These are phyloP conservation scores for Globodera ellingtonae DNA, from an alignment of 1,140 invertebrate genomes.

Conservation along the genomic window DNA sequence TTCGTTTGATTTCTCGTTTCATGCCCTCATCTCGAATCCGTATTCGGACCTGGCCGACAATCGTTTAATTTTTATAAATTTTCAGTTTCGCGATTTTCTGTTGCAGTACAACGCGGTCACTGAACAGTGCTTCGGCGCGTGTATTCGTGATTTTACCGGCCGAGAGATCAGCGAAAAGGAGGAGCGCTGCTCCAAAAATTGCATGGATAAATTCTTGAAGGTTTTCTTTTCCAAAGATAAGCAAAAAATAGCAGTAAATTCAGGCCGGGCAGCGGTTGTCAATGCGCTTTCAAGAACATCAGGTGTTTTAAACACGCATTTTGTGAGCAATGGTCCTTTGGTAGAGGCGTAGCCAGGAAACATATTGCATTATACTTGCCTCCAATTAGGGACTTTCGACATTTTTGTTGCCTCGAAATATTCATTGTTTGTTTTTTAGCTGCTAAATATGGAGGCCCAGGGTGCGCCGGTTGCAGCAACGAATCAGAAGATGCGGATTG, in stretches of 20 bases:
- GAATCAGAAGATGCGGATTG: background rate
- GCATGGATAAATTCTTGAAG: slow-evolving; percentile 59
- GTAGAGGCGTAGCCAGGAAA: too few relatives aligned
- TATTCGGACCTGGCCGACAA: background rate
- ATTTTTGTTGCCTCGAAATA: background rate
- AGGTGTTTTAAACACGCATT: background rate
- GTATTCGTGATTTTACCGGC: slow-evolving; percentile 54
- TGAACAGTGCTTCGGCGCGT: slow-evolving; percentile 56
- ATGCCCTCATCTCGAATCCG: too few relatives aligned
- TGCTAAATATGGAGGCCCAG: slow-evolving; percentile 56
- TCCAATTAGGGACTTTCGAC: too few relatives aligned
- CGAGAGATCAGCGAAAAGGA: slow-evolving; percentile 58
- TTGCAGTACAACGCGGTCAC: slow-evolving; percentile 62
- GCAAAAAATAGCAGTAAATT: background rate
- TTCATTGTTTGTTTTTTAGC: slow-evolving; percentile 9
- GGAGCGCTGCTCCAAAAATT: slow-evolving; percentile 57
- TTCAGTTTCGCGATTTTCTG: slow-evolving; percentile 58
- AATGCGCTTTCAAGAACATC: slow-evolving; percentile 60
- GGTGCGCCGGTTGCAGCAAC: slow-evolving; percentile 39
- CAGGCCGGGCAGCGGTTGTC: slow-evolving; percentile 52
- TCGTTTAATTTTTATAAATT: background rate
- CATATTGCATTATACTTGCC: too few relatives aligned
- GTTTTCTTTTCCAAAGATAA: slow-evolving; percentile 34
- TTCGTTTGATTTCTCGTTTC: background rate
- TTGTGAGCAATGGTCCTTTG: background rate